Evolutionary conservation across 2,888 invertebrate species (phyloP).

Genomic region (Cloeon dipterum): DNA sequence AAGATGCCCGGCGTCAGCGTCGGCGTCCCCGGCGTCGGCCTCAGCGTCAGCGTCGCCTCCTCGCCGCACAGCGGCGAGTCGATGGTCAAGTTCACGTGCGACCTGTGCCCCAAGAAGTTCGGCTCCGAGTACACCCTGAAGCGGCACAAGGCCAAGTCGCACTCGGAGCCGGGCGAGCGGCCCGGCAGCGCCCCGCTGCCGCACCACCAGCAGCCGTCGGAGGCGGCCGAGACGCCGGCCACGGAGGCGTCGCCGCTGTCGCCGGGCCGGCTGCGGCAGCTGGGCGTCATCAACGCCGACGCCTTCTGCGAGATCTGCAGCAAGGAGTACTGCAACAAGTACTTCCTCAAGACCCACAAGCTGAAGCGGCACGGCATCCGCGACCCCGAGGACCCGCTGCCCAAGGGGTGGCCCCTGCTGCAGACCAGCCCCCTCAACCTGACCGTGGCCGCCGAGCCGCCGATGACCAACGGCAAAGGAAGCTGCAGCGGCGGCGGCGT

Average conservation of each 20-base stretch:
- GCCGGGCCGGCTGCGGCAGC: slow-evolving; percentile 44
- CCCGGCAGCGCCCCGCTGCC: not conserved
- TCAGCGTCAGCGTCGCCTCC: slow-evolving; percentile 6
- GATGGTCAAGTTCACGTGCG: slow-evolving; percentile 27
- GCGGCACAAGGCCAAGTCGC: slow-evolving; percentile 41
- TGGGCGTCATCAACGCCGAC: slow-evolving; percentile 65
- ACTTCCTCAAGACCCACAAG: slow-evolving; percentile 78
- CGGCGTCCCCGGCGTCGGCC: not conserved
- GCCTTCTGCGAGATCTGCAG: slow-evolving; percentile 87
- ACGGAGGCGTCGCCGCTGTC: slow-evolving; percentile 21
- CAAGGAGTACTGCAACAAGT: slow-evolving; percentile 83
- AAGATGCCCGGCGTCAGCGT: too few relatives aligned
- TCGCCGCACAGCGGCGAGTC: slow-evolving; percentile 12
- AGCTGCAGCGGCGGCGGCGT: slow-evolving; percentile 22
- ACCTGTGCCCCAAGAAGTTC: slow-evolving; percentile 48
- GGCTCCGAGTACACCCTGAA: slow-evolving; percentile 46
- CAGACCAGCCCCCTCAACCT: slow-evolving; percentile 59
- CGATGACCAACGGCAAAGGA: slow-evolving; percentile 16
- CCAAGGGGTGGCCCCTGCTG: slow-evolving; percentile 22
- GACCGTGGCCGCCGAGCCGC: slow-evolving; percentile 38
- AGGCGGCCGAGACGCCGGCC: not conserved
- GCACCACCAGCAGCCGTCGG: slow-evolving; percentile 11
- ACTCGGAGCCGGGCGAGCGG: slow-evolving; percentile 13
- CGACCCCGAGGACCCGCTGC: slow-evolving; percentile 11
- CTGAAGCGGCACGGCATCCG: slow-evolving; percentile 76